A percentile compares a stretch with the other conserved stretches of the same genome.
Evolutionary conservation across 2,113 vertebrate species (phyloP).

Genomic region (Corvus moneduloides): DNA sequence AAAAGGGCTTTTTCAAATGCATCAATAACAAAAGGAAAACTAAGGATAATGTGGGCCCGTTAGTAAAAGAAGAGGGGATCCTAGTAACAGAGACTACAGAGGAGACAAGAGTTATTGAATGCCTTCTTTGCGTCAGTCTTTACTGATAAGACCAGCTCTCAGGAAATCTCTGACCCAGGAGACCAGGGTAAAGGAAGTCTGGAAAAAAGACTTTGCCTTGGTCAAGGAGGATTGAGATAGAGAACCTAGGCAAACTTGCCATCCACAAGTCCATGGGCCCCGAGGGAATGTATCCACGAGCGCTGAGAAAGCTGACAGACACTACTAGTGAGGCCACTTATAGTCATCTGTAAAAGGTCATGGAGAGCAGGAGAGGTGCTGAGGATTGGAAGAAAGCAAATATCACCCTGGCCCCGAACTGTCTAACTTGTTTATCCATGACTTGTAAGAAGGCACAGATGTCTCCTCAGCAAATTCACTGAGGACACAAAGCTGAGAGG

Average conservation of each 20-base stretch:
- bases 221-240: neutral
- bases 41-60: neutral
- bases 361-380: neutral
- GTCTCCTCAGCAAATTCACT: neutral
- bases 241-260: neutral
- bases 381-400: neutral
- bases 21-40: neutral
- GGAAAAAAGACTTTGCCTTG: neutral
- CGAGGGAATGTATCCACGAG: neutral
- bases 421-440: neutral
- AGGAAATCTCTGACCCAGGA: neutral
- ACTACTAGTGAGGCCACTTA: too few species aligned
- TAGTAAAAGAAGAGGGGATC: neutral
- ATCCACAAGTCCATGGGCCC: too few species aligned
- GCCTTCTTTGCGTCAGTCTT: accelerated
- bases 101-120: accelerated
- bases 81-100: neutral
- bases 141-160: neutral
- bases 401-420: accelerated
- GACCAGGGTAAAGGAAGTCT: neutral
- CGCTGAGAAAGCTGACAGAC: neutral
- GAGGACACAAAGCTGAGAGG: neutral
- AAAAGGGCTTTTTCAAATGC: neutral
- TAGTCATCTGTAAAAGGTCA: neutral
- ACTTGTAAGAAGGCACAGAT: neutral